phyloP scores from a whole-genome alignment of 2,888 invertebrate genomes.

The Achlya flavicornis region DNA sequence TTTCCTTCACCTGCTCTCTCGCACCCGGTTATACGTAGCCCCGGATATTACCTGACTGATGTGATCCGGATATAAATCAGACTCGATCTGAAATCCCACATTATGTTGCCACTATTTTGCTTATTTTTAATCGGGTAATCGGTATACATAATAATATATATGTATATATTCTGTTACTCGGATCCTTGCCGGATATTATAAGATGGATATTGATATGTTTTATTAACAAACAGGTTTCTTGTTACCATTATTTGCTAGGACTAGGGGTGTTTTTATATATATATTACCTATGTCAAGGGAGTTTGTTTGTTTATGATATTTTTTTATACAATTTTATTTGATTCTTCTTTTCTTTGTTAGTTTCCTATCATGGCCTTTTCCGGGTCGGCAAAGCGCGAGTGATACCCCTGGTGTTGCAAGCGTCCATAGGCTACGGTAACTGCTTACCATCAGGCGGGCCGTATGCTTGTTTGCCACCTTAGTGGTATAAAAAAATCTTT shows the following conservation, averaged over 20 bases:
- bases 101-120: constrained; percentile 44
- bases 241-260: neutral
- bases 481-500: too few species aligned
- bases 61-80: constrained; percentile 71
- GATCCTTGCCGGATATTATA: neutral
- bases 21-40: constrained; percentile 42
- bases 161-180: neutral
- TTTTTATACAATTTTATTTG: neutral
- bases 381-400: too few species aligned
- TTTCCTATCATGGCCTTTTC: too few species aligned
- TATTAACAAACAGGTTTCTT: neutral
- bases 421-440: too few species aligned
- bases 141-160: neutral
- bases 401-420: too few species aligned
- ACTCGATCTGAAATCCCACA: constrained; percentile 38
- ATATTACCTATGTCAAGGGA: neutral
- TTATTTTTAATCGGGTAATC: constrained; percentile 30
- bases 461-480: too few species aligned
- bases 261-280: neutral
- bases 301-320: constrained; percentile 9
- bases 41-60: constrained; percentile 70
- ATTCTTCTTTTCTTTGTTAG: too few species aligned
- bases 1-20: constrained; percentile 53
- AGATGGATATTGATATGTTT: neutral
- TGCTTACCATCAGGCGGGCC: too few species aligned